Evolutionary conservation across 64 coral and sea anemone genomes (phyloP).

Genomic region (Pocillopora verrucosa): DNA sequence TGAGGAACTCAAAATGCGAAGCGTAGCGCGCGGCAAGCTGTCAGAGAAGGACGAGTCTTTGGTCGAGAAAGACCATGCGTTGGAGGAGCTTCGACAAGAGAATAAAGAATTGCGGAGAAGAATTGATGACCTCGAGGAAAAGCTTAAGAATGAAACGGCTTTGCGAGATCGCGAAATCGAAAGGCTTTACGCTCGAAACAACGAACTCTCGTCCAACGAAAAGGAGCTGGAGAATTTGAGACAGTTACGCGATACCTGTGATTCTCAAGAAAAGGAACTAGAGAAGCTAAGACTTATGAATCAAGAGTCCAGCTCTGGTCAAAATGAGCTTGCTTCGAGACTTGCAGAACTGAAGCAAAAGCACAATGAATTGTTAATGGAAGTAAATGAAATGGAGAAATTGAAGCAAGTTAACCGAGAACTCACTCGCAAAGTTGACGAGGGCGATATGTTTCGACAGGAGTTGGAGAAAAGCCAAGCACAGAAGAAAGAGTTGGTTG

Average conservation of each 20-base stretch:
- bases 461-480: conserved; percentile 27
- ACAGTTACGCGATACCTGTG: conserved; percentile 13
- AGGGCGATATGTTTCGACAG: conserved; percentile 37
- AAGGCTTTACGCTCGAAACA: conserved; percentile 55
- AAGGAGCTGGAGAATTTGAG: conserved; percentile 44
- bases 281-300: background rate
- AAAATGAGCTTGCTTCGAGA: conserved; percentile 14
- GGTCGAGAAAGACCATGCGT: conserved; percentile 15
- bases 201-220: conserved; percentile 37
- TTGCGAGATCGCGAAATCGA: conserved; percentile 55
- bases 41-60: background rate
- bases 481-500: conserved; percentile 50
- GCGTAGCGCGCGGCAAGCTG: conserved; percentile 1
- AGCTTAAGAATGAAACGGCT: conserved; percentile 33
- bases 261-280: conserved; percentile 31
- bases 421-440: conserved; percentile 36
- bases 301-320: background rate
- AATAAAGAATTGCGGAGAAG: conserved; percentile 32
- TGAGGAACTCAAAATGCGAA: conserved; percentile 4
- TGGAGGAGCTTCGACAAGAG: conserved; percentile 33
- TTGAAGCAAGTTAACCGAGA: conserved; percentile 38
- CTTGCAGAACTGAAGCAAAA: background rate
- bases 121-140: conserved; percentile 13
- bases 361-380: conserved; percentile 13
- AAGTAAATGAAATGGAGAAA: conserved; percentile 25